These are phyloP conservation scores for Lepidurus apus DNA, from an alignment of 1,140 invertebrate species.

Conservation along the genomic window DNA sequence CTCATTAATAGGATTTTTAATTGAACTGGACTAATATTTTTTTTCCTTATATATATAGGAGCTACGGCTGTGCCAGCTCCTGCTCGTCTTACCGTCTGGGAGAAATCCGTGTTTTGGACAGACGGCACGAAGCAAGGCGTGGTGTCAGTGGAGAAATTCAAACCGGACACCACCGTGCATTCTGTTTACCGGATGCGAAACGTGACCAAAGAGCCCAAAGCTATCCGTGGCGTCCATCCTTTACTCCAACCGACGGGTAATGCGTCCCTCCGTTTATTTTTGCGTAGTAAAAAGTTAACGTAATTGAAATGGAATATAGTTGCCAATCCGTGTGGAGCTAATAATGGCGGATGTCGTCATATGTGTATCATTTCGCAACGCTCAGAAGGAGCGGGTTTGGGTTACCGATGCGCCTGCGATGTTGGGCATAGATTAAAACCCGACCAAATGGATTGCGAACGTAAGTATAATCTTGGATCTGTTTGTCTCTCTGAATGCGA, in stretches of 20 bases:
- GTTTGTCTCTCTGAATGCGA: background rate
- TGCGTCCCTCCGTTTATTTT: conserved; percentile 28
- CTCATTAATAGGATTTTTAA: background rate
- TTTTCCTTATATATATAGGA: conserved; percentile 44
- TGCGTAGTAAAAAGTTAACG: background rate
- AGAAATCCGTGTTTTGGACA: conserved; percentile 90
- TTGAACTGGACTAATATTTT: conserved; percentile 40
- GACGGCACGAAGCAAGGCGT: conserved; percentile 93
- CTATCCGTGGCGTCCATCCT: conserved; percentile 72
- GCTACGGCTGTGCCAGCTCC: conserved; percentile 77
- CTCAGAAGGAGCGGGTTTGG: conserved; percentile 67
- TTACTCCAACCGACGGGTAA: conserved; percentile 61
- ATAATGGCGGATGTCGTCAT: conserved; percentile 88
- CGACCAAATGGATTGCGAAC: conserved; percentile 75
- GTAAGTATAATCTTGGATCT: conserved; percentile 45
- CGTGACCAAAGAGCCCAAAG: conserved; percentile 73
- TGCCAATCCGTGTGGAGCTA: conserved; percentile 81
- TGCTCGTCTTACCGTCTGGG: conserved; percentile 76
- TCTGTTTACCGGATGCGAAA: conserved; percentile 68
- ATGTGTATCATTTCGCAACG: conserved; percentile 88
- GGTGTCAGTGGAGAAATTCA: conserved; percentile 84
- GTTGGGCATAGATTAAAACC: conserved; percentile 74
- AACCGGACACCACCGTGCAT: conserved; percentile 61
- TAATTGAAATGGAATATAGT: conserved; percentile 43
- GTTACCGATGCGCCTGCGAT: conserved; percentile 88